phyloP scores from a whole-genome alignment of 2,797 vertebrate species.

The Spinus pinus region DNA sequence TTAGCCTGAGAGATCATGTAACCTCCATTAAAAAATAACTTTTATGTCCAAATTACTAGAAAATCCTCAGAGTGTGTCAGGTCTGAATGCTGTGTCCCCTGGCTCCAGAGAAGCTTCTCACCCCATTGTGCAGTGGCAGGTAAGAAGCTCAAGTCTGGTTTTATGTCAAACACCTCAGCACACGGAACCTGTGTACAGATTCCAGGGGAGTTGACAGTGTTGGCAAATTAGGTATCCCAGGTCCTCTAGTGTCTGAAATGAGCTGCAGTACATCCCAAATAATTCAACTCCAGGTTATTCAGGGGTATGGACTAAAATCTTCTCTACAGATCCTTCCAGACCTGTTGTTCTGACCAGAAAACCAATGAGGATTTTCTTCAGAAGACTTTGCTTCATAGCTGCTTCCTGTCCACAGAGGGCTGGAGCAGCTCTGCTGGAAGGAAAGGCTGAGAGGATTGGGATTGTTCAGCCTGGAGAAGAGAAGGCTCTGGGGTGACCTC shows the following conservation, averaged over 20 bases:
- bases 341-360: not conserved
- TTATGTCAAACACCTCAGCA: not conserved
- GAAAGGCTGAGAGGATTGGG: not conserved
- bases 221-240: not conserved
- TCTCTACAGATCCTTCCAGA: not conserved
- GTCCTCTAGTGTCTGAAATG: not conserved
- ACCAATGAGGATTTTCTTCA: not conserved
- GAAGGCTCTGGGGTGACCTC: not conserved
- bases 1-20: not conserved
- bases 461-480: too few relatives aligned
- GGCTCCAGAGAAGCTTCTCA: not conserved
- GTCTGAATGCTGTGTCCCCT: not conserved
- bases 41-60: not conserved
- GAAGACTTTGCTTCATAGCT: not conserved
- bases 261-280: not conserved
- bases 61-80: not conserved
- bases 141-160: not conserved
- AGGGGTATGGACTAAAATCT: not conserved
- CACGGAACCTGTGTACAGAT: not conserved
- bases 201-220: fast-evolving
- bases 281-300: not conserved
- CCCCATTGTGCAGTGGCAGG: not conserved
- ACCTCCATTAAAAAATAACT: not conserved
- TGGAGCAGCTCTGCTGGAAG: not conserved
- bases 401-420: not conserved